These are phyloP conservation scores for Poeciliopsis infans DNA, from an alignment of 2,797 vertebrate species.

Conservation along the genomic window DNA sequence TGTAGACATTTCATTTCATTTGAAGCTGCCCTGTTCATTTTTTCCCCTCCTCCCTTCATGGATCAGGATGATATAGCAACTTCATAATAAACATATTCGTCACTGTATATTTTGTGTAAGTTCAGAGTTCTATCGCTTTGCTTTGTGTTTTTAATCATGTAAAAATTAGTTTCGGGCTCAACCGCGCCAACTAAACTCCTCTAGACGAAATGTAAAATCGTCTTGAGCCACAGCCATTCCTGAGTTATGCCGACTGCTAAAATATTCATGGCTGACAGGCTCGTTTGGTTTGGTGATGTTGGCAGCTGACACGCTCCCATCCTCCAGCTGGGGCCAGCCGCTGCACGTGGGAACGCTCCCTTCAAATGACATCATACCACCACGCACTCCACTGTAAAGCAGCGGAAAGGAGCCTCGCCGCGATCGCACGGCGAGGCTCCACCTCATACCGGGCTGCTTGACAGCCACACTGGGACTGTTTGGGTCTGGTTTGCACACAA, in stretches of 20 bases:
- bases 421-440: not conserved
- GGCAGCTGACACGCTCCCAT: conserved; percentile 25
- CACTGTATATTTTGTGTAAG: not conserved
- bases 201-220: not conserved
- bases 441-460: not conserved
- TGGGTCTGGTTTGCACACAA: conserved; percentile 24
- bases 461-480: conserved; percentile 29
- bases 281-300: conserved; percentile 57
- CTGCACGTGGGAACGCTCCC: conserved; percentile 29
- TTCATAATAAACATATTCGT: not conserved
- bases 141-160: not conserved
- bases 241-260: conserved; percentile 3
- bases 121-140: not conserved
- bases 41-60: not conserved
- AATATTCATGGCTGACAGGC: conserved; percentile 25
- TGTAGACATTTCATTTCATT: not conserved
- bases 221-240: not conserved
- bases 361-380: conserved; percentile 20
- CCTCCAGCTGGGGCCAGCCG: conserved; percentile 26
- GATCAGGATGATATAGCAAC: not conserved
- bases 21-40: not conserved
- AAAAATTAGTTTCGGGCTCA: not conserved
- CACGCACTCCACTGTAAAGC: not conserved
- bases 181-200: not conserved
- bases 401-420: not conserved